These are phyloP conservation scores for Cairina moschata DNA, from an alignment of 2,113 vertebrate genomes.

Conservation along the genomic window DNA sequence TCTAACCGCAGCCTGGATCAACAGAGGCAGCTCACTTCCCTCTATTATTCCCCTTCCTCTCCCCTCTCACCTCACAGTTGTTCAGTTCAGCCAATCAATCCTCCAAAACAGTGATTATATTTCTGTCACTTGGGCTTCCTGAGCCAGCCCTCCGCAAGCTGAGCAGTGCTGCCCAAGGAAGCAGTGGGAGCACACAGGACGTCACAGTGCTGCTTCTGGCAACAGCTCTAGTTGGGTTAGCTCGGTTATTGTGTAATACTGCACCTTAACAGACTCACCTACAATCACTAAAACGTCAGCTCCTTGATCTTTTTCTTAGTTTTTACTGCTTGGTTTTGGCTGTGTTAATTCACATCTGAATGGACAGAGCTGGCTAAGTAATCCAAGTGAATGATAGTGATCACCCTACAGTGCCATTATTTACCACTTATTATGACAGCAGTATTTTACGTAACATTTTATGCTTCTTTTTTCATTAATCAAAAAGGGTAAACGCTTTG, in stretches of 20 bases:
- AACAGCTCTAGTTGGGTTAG: background rate
- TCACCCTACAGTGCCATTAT: background rate
- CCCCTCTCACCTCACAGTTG: conserved; percentile 20
- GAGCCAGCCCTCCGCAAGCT: background rate
- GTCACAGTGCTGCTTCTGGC: background rate
- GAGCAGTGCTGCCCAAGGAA: background rate
- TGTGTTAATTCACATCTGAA: background rate
- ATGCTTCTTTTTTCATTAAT: background rate
- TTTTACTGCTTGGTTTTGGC: background rate
- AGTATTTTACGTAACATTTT: background rate
- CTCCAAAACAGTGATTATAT: background rate
- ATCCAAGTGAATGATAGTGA: background rate
- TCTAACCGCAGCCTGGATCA: background rate
- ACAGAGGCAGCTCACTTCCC: conserved; percentile 40
- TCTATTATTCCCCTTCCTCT: conserved; percentile 44
- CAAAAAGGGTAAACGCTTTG: background rate
- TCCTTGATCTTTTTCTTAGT: background rate
- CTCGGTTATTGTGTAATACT: background rate
- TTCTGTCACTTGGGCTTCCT: conserved; percentile 25
- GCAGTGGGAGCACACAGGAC: conserved; percentile 5
- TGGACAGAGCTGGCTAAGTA: background rate
- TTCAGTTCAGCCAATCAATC: conserved; percentile 23
- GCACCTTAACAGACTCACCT: background rate
- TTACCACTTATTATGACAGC: background rate
- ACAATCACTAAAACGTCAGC: background rate